Conservation (phyloP, 92 coral and sea anemone genomes). For the Epizoanthus ramosus region DNA sequence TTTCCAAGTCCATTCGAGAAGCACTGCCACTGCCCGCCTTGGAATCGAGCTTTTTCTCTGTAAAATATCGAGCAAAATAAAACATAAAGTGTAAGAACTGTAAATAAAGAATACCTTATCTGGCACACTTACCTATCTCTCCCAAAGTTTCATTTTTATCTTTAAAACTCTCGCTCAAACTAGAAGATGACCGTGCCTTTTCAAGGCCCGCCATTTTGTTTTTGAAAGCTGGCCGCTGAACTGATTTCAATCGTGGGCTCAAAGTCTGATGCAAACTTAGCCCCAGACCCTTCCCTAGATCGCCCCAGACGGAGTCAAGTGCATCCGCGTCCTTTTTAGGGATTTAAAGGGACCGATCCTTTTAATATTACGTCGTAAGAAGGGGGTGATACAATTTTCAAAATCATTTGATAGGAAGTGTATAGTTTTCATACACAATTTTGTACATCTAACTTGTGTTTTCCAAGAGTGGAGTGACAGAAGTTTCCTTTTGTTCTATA, state of each 20-base stretch:
- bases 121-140: conserved; percentile 14
- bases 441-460: too few relatives aligned
- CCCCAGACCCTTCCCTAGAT: neutral
- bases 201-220: conserved; percentile 38
- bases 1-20: conserved; percentile 2
- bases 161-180: conserved; percentile 24
- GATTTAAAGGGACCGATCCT: too few relatives aligned
- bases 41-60: conserved; percentile 42
- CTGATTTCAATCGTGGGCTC: conserved; percentile 10
- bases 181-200: conserved; percentile 23
- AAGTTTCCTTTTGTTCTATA: too few relatives aligned
- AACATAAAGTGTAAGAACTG: too few relatives aligned
- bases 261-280: neutral
- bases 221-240: conserved; percentile 16
- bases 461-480: too few relatives aligned
- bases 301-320: too few relatives aligned
- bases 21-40: conserved; percentile 14
- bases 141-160: conserved; percentile 33
- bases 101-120: neutral
- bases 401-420: too few relatives aligned
- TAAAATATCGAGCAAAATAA: neutral
- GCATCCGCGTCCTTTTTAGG: too few relatives aligned
- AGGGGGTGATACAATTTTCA: too few relatives aligned
- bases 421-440: too few relatives aligned
- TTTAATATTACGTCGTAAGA: too few relatives aligned